Conservation (phyloP, 1,140 invertebrate species). For the Copidosoma floridanum region DNA sequence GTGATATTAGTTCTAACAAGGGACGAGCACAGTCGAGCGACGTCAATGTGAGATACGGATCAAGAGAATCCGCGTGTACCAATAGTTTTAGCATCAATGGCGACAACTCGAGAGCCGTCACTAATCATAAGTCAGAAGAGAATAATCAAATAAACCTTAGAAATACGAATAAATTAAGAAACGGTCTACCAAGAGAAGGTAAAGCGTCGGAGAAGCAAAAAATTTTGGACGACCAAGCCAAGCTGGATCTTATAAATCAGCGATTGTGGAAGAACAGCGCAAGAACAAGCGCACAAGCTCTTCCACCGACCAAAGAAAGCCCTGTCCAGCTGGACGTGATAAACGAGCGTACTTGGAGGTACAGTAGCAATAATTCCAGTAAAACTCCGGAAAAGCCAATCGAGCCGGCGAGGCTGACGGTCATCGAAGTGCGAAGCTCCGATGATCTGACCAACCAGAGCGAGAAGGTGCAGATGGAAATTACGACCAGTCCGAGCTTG, state of each 20-base stretch:
- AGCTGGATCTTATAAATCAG: constrained; percentile 51
- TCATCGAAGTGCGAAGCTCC: constrained; percentile 47
- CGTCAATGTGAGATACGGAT: constrained; percentile 9
- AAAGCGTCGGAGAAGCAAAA: constrained; percentile 26
- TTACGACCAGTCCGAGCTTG: constrained; percentile 48
- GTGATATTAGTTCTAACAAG: neutral
- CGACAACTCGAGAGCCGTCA: constrained; percentile 6
- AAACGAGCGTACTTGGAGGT: constrained; percentile 49
- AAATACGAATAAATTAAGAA: constrained; percentile 16
- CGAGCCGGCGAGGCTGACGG: constrained; percentile 39
- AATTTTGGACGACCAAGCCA: constrained; percentile 27
- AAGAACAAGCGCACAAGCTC: constrained; percentile 31
- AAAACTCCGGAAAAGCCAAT: constrained; percentile 22
- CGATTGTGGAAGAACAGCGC: constrained; percentile 50
- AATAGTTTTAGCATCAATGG: neutral
- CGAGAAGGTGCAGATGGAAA: constrained; percentile 32
- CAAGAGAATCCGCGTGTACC: neutral
- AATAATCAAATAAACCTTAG: constrained; percentile 19
- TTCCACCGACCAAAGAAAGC: constrained; percentile 11
- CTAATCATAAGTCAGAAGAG: constrained; percentile 2
- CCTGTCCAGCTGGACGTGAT: constrained; percentile 44
- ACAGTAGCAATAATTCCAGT: constrained; percentile 7
- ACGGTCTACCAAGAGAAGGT: constrained; percentile 19
- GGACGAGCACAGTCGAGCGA: constrained; percentile 2
- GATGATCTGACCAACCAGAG: constrained; percentile 33